Evolutionary conservation across 2,113 vertebrate species (phyloP).

Genomic region (Lamprologus lemairii): DNA sequence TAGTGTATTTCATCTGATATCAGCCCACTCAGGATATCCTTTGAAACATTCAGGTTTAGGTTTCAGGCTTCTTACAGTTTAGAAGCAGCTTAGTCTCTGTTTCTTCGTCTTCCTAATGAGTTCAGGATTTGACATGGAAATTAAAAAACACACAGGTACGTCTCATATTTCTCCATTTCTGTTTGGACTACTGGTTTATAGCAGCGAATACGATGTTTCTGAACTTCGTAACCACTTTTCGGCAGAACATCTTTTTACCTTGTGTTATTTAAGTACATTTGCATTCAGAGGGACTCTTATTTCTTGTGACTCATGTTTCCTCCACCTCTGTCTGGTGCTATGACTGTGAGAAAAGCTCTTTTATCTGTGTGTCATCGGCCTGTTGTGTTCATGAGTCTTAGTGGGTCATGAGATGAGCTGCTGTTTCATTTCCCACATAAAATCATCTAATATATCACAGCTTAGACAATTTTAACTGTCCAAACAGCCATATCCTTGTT

Average conservation of each 20-base stretch:
- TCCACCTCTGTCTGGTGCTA: not conserved
- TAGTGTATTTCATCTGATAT: not conserved
- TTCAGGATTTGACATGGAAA: not conserved
- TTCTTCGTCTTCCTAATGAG: not conserved
- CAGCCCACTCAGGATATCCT: not conserved
- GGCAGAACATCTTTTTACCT: not conserved
- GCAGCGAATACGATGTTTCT: not conserved
- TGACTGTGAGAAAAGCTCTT: not conserved
- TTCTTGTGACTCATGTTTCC: not conserved
- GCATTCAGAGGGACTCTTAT: not conserved
- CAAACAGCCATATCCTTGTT: not conserved
- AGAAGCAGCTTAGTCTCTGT: not conserved
- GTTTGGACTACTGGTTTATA: not conserved
- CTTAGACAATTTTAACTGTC: not conserved
- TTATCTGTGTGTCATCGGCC: not conserved
- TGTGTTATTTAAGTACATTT: not conserved
- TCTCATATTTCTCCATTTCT: not conserved
- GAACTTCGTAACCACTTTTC: not conserved
- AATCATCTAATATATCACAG: not conserved
- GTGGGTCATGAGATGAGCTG: not conserved
- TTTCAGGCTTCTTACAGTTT: not conserved
- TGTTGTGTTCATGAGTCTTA: not conserved
- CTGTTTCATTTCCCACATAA: not conserved
- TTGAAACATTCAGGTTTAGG: not conserved
- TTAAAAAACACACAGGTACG: not conserved